These are phyloP conservation scores for Acanthiza pusilla DNA, from an alignment of 2,797 vertebrate species.

Conservation along the genomic window DNA sequence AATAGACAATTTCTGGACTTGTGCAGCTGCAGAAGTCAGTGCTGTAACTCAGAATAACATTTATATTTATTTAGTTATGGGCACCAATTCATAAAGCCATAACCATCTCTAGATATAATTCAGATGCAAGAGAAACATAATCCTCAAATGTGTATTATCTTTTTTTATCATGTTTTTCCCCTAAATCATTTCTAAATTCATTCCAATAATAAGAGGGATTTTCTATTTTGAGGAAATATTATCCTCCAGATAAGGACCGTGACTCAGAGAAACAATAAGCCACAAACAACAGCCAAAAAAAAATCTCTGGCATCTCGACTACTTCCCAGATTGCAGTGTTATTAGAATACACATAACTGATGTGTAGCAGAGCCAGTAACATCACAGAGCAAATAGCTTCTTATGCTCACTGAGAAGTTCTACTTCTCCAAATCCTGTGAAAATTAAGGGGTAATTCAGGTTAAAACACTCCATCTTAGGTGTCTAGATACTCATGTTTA, in stretches of 20 bases:
- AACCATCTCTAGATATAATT: background rate
- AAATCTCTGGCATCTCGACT: background rate
- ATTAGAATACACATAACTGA: background rate
- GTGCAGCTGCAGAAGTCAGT: background rate
- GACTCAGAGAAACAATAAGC: background rate
- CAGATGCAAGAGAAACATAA: background rate
- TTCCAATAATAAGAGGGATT: background rate
- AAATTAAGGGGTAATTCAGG: background rate
- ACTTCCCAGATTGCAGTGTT: background rate
- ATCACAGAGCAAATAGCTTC: background rate
- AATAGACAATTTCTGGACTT: background rate
- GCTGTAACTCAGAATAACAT: background rate
- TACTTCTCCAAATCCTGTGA: background rate
- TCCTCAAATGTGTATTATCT: background rate
- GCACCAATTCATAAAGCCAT: background rate
- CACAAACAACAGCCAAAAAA: background rate
- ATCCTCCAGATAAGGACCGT: background rate
- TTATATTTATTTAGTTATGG: background rate
- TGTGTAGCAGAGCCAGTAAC: background rate
- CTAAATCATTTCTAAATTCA: background rate
- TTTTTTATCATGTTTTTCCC: background rate
- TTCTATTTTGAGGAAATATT: constrained; percentile 6
- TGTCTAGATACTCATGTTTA: background rate
- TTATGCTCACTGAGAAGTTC: background rate
- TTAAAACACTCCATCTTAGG: background rate